These are phyloP conservation scores for Poeciliopsis turrubarensis DNA, from an alignment of 2,113 vertebrate genomes.

Conservation along the genomic window DNA sequence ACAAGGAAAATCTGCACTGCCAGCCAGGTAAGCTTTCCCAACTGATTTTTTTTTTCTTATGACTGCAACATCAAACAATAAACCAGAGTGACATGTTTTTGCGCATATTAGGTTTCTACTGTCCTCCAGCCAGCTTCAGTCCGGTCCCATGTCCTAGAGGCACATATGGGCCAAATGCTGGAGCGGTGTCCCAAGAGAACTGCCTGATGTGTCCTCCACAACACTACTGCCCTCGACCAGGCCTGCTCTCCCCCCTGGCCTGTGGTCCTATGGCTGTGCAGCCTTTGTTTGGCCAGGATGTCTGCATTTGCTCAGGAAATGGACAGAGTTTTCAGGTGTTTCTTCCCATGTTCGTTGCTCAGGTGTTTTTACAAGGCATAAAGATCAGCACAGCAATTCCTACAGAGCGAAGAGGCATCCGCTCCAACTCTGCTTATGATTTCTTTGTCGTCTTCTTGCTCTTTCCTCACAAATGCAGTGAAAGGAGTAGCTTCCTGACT, in stretches of 20 bases:
- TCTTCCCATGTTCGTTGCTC: neutral
- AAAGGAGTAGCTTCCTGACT: conserved; percentile 23
- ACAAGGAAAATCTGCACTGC: conserved; percentile 51
- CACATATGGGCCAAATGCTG: conserved; percentile 76
- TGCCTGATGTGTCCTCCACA: conserved; percentile 83
- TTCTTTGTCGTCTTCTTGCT: conserved; percentile 6
- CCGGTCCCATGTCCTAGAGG: conserved; percentile 82
- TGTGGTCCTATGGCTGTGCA: conserved; percentile 86
- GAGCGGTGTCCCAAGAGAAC: conserved; percentile 22
- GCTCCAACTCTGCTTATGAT: neutral
- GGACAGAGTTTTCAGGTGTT: conserved; percentile 88
- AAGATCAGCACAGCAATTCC: neutral
- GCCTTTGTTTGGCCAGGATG: conserved; percentile 80
- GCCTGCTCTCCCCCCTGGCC: conserved; percentile 76
- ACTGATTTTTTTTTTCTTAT: neutral
- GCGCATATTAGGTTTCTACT: conserved; percentile 81
- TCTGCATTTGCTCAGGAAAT: conserved; percentile 78
- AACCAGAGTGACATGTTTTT: neutral
- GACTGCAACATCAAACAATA: neutral
- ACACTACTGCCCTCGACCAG: conserved; percentile 82
- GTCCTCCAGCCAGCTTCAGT: conserved; percentile 62
- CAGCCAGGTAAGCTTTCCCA: conserved; percentile 70
- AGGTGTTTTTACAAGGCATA: neutral
- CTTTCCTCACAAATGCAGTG: neutral
- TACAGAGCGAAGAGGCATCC: neutral